These are phyloP conservation scores for Pimpla rufipes DNA, from an alignment of 2,888 invertebrate species.

Conservation along the genomic window DNA sequence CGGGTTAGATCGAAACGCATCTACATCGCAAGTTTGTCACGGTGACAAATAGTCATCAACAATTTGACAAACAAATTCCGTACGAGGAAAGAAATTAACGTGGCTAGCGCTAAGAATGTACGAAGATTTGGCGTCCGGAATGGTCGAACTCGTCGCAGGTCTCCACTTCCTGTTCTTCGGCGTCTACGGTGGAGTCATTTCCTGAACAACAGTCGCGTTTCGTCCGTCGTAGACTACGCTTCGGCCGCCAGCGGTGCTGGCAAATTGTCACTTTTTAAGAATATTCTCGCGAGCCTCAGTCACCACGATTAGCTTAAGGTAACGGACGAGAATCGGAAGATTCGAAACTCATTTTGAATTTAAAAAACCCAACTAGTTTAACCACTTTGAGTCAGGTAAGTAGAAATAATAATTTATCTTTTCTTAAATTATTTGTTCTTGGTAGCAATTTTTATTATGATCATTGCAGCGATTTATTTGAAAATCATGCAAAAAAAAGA, in stretches of 20 bases:
- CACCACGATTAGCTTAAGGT: neutral
- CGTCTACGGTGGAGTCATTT: constrained; percentile 38
- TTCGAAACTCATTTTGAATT: neutral
- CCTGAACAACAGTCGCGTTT: constrained; percentile 63
- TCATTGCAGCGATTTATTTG: neutral
- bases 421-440: too few species aligned
- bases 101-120: neutral
- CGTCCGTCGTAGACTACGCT: constrained; percentile 63
- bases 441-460: neutral
- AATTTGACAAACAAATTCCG: constrained; percentile 7
- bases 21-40: neutral
- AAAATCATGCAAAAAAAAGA: too few species aligned
- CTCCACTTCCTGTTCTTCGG: constrained; percentile 58
- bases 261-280: constrained; percentile 27
- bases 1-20: neutral
- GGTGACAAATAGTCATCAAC: neutral
- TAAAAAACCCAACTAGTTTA: neutral
- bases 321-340: neutral
- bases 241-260: constrained; percentile 51
- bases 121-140: constrained; percentile 23
- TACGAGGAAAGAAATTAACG: constrained; percentile 16
- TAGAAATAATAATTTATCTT: neutral
- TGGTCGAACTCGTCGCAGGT: constrained; percentile 52
- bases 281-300: constrained; percentile 9
- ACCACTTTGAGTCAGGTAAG: neutral